Evolutionary conservation across 2,797 vertebrate genomes (phyloP).

Genomic region (Sebastes hopkinsi): DNA sequence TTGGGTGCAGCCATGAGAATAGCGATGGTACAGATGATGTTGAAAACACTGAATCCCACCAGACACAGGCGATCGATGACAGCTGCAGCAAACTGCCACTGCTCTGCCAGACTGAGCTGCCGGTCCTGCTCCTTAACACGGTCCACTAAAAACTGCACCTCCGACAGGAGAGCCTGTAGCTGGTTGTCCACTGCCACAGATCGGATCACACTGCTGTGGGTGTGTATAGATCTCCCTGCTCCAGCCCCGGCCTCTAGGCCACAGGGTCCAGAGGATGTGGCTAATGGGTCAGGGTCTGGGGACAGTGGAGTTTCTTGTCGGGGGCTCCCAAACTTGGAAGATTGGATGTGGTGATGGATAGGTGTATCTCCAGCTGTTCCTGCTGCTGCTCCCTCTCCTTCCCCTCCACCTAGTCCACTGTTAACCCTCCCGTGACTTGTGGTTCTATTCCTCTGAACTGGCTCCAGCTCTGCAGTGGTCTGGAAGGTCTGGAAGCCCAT

Average conservation of each 20-base stretch:
- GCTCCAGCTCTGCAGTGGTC: constrained; percentile 69
- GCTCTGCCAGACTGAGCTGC: constrained; percentile 76
- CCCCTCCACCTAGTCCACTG: constrained; percentile 42
- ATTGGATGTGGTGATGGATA: constrained; percentile 69
- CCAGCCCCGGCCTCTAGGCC: constrained; percentile 35
- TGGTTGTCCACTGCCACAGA: constrained; percentile 73
- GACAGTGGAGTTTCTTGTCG: constrained; percentile 61
- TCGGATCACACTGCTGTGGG: constrained; percentile 44
- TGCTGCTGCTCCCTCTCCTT: constrained; percentile 43
- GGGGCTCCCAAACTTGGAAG: constrained; percentile 65
- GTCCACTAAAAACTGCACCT: constrained; percentile 83
- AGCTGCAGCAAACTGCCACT: constrained; percentile 88
- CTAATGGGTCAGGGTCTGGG: constrained; percentile 66
- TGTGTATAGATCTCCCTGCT: constrained; percentile 43
- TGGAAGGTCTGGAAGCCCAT: constrained; percentile 79
- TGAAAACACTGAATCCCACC: constrained; percentile 86
- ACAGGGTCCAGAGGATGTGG: constrained; percentile 56
- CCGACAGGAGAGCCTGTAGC: constrained; percentile 82
- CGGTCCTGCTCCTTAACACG: constrained; percentile 83
- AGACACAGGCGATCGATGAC: constrained; percentile 87
- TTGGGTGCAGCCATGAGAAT: constrained; percentile 90
- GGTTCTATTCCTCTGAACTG: constrained; percentile 60
- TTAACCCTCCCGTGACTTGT: constrained; percentile 38
- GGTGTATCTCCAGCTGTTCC: constrained; percentile 59
- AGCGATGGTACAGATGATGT: constrained; percentile 87